A percentile compares a stretch with the other conserved stretches of the same genome.
These are phyloP conservation scores for Pseudomugil tenellus DNA, from an alignment of 2,797 vertebrate species.

Conservation along the genomic window DNA sequence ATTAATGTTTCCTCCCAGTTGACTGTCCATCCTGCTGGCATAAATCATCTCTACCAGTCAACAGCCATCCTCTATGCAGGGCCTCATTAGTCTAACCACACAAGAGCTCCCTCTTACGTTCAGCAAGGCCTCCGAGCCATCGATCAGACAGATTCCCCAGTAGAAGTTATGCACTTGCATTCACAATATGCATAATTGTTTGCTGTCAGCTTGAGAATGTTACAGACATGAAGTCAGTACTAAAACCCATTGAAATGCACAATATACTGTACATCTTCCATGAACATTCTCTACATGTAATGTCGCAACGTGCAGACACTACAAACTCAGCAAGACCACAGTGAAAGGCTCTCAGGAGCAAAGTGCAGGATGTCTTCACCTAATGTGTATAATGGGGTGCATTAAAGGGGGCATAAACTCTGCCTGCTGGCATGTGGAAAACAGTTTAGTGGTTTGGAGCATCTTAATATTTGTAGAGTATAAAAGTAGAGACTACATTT, in stretches of 20 bases:
- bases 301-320: slow-evolving; percentile 36
- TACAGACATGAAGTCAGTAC: slow-evolving; percentile 7
- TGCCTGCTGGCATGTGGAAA: slow-evolving; percentile 31
- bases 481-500: slow-evolving; percentile 27
- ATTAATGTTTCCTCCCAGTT: slow-evolving; percentile 48
- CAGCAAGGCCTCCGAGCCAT: slow-evolving; percentile 44
- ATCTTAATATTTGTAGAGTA: slow-evolving; percentile 40
- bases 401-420: slow-evolving; percentile 57
- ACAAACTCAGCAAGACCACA: slow-evolving; percentile 15
- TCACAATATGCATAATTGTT: slow-evolving; percentile 8
- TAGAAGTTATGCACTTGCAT: slow-evolving; percentile 26
- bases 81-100: slow-evolving; percentile 77
- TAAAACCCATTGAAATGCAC: slow-evolving; percentile 31
- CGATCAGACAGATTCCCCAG: slow-evolving; percentile 35
- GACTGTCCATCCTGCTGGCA: slow-evolving; percentile 60
- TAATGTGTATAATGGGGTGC: slow-evolving; percentile 51
- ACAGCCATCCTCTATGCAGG: slow-evolving; percentile 54
- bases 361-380: slow-evolving; percentile 44
- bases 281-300: slow-evolving; percentile 7
- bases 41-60: slow-evolving; percentile 75
- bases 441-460: slow-evolving; percentile 32
- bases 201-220: slow-evolving; percentile 2
- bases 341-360: slow-evolving; percentile 47
- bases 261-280: slow-evolving; percentile 7
- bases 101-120: slow-evolving; percentile 52